A percentile compares a stretch with the other conserved stretches of the same genome.
These are phyloP conservation scores for Phymanthus crucifer DNA, from an alignment of 92 coral and sea anemone genomes.

Conservation along the genomic window DNA sequence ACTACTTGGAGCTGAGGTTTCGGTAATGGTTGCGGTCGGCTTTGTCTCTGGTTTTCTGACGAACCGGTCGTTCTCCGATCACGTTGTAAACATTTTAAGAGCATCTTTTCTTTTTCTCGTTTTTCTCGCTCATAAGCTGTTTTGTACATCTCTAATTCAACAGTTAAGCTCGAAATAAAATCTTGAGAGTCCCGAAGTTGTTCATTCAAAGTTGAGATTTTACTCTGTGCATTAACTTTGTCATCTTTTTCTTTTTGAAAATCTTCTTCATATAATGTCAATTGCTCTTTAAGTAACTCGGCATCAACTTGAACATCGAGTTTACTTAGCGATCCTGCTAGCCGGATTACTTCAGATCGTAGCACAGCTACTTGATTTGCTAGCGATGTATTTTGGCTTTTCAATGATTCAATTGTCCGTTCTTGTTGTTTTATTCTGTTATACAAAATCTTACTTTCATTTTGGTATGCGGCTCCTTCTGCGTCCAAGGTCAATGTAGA, in stretches of 20 bases:
- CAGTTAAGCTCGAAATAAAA: conserved; percentile 70
- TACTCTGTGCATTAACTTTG: conserved; percentile 70
- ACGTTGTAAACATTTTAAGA: conserved; percentile 26
- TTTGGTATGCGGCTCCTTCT: conserved; percentile 10
- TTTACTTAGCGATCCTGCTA: conserved; percentile 74
- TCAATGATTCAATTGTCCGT: conserved; percentile 17
- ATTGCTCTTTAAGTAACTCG: conserved; percentile 74
- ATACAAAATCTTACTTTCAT: conserved; percentile 10
- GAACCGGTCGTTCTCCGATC: conserved; percentile 1
- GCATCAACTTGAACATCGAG: conserved; percentile 49
- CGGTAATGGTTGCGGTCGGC: conserved; percentile 41
- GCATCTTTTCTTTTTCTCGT: conserved; percentile 61
- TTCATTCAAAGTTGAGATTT: conserved; percentile 56
- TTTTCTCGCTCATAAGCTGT: conserved; percentile 79
- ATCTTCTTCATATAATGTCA: conserved; percentile 80
- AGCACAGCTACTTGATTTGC: conserved; percentile 78
- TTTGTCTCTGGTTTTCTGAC: neutral
- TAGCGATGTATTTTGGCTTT: conserved; percentile 30
- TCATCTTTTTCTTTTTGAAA: conserved; percentile 81
- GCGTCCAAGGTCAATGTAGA: conserved; percentile 17
- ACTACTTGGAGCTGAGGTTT: conserved; percentile 79
- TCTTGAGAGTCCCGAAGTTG: conserved; percentile 79
- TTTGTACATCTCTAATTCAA: conserved; percentile 87
- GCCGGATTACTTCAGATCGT: conserved; percentile 70
- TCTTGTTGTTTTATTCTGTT: conserved; percentile 29